These are phyloP conservation scores for Amorpha juglandis DNA, from an alignment of 2,888 invertebrate genomes.

Conservation along the genomic window DNA sequence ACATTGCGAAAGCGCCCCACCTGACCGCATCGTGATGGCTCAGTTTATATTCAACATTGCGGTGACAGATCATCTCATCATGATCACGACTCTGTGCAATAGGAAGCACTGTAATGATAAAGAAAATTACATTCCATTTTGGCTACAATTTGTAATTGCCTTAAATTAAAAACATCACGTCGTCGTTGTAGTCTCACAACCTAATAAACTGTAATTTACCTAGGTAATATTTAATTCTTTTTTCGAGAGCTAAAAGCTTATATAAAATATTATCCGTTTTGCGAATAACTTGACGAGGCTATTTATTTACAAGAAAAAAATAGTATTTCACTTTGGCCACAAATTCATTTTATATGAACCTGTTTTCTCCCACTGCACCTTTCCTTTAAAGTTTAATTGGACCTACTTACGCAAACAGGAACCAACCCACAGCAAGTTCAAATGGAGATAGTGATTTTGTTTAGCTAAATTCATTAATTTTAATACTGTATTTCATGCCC, in stretches of 20 bases:
- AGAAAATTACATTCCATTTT: slow-evolving; percentile 48
- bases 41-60: slow-evolving; percentile 55
- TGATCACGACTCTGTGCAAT: slow-evolving; percentile 51
- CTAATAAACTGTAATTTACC: background rate
- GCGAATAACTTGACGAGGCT: background rate
- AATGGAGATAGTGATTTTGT: too few species aligned
- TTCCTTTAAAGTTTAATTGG: too few species aligned
- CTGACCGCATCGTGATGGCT: slow-evolving; percentile 45
- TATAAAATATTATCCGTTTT: background rate
- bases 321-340: too few species aligned
- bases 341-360: too few species aligned
- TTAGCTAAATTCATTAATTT: too few species aligned
- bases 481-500: too few species aligned
- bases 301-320: too few species aligned
- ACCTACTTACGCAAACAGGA: too few species aligned
- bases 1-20: slow-evolving; percentile 47
- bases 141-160: slow-evolving; percentile 33
- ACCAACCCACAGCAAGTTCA: too few species aligned
- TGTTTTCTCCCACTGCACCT: too few species aligned
- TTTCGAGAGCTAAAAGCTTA: background rate
- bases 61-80: slow-evolving; percentile 55
- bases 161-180: slow-evolving; percentile 41
- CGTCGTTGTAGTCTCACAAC: slow-evolving; percentile 11
- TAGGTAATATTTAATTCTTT: slow-evolving; percentile 8
- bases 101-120: slow-evolving; percentile 52